phyloP scores from a whole-genome alignment of 2,888 invertebrate genomes.

The Ormia ochracea region DNA sequence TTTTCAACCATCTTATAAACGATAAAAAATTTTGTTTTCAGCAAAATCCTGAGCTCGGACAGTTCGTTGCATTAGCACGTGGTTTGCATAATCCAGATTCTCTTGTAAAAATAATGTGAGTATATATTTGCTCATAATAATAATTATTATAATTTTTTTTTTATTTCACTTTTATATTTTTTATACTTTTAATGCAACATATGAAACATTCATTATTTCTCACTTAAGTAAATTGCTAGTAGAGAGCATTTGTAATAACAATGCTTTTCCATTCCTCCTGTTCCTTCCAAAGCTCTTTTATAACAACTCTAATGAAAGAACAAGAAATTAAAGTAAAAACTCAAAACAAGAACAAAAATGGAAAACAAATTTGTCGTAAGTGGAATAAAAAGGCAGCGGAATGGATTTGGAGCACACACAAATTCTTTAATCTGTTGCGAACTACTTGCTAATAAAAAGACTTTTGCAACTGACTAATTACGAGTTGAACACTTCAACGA shows the following conservation, averaged over 20 bases:
- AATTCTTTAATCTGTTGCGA: slow-evolving; percentile 7
- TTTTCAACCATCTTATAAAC: too few species aligned
- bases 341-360: not conserved
- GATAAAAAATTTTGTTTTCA: too few species aligned
- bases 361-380: not conserved
- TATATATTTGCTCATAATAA: too few species aligned
- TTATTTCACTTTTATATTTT: not conserved
- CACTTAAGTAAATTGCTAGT: slow-evolving; percentile 33
- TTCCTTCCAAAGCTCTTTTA: not conserved
- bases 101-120: not conserved
- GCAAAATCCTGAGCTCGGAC: too few species aligned
- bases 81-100: not conserved
- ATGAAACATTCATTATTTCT: slow-evolving; percentile 58
- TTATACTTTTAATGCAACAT: slow-evolving; percentile 42
- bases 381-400: not conserved
- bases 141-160: not conserved
- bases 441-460: not conserved
- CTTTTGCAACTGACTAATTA: not conserved
- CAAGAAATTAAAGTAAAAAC: too few species aligned
- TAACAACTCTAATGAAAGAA: not conserved
- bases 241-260: slow-evolving; percentile 39
- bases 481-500: too few species aligned
- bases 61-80: too few species aligned
- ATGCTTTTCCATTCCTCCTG: slow-evolving; percentile 15
- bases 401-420: slow-evolving; percentile 20